Evolutionary conservation across 1,140 invertebrate genomes (phyloP).

Genomic region (Lucilia sericata): DNA sequence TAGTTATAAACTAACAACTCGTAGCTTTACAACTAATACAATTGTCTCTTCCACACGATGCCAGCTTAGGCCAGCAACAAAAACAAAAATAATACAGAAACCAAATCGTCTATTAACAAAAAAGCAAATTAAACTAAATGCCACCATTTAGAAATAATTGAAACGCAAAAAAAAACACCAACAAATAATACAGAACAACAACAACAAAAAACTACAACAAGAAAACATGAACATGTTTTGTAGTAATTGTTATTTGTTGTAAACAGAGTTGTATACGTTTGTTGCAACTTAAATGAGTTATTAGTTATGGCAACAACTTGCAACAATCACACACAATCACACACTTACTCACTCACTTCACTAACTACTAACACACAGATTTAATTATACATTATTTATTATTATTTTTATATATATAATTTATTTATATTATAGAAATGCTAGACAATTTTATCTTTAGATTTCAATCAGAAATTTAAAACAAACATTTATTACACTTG

Average conservation of each 20-base stretch:
- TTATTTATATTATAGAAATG: background rate
- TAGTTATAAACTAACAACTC: slow-evolving; percentile 7
- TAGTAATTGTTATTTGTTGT: slow-evolving; percentile 18
- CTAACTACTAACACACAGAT: background rate
- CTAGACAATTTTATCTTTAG: slow-evolving; percentile 4
- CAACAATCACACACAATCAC: background rate
- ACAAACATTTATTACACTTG: too few relatives aligned
- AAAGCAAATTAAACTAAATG: background rate
- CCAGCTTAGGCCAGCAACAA: too few relatives aligned
- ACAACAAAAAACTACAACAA: background rate
- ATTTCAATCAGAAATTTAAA: background rate
- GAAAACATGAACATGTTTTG: slow-evolving; percentile 18
- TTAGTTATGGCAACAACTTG: slow-evolving; percentile 21
- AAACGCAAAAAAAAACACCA: background rate
- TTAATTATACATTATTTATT: background rate
- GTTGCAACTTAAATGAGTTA: slow-evolving; percentile 29
- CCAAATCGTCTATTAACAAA: background rate
- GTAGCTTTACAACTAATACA: background rate
- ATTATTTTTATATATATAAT: background rate
- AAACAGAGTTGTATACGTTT: slow-evolving; percentile 20
- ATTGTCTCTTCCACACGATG: slow-evolving; percentile 3
- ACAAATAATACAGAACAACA: too few relatives aligned
- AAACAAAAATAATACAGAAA: background rate
- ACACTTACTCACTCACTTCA: background rate
- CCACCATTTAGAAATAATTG: background rate